Percentiles rank a stretch among this genome's conserved stretches.
These are phyloP conservation scores for Lichenostomus cassidix DNA, from an alignment of 2,113 vertebrate species.

Conservation along the genomic window DNA sequence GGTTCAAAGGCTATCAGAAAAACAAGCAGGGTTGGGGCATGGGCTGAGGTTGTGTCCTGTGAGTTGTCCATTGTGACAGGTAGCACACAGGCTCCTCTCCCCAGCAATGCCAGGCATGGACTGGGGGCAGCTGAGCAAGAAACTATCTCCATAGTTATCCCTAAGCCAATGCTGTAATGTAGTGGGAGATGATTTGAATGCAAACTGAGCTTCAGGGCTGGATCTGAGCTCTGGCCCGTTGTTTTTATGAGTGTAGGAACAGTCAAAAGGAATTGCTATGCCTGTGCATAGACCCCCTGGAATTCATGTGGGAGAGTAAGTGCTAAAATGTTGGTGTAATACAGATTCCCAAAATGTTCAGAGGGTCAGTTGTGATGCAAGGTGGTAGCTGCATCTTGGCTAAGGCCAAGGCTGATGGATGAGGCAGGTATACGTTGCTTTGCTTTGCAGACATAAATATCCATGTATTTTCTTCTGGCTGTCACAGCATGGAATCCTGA, in stretches of 20 bases:
- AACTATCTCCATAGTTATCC: neutral
- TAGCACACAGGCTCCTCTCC: neutral
- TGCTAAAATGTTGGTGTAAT: neutral
- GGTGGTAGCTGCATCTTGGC: neutral
- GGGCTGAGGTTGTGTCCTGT: neutral
- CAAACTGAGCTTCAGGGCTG: neutral
- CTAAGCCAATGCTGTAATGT: neutral
- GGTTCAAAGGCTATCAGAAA: neutral
- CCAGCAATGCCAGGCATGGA: neutral
- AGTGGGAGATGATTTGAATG: neutral
- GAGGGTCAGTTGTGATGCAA: neutral
- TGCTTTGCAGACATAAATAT: neutral
- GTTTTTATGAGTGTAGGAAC: neutral
- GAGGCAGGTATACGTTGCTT: neutral
- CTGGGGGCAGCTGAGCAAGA: accelerated
- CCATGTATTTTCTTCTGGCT: neutral
- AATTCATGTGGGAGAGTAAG: neutral
- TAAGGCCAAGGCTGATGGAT: neutral
- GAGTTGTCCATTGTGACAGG: neutral
- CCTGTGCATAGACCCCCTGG: neutral
- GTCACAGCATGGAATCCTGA: neutral
- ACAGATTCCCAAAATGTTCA: neutral
- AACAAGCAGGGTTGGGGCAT: neutral
- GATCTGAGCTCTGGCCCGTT: neutral
- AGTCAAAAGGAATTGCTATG: neutral